These are phyloP conservation scores for Lobophora halterata DNA, from an alignment of 2,888 invertebrate species.

Conservation along the genomic window DNA sequence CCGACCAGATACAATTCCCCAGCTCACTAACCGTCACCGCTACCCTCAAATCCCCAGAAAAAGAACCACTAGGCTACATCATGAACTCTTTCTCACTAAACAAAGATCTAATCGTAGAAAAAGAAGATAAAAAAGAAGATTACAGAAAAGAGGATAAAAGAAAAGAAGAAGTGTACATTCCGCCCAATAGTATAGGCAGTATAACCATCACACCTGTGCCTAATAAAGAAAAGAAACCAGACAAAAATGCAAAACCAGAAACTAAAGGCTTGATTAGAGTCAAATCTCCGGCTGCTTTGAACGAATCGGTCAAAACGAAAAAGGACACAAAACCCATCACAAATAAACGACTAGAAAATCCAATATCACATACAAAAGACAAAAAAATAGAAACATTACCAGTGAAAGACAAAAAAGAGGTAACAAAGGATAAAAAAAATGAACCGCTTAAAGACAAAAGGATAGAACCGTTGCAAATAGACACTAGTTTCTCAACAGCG, in stretches of 20 bases:
- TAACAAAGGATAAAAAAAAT: background rate
- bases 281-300: slow-evolving; percentile 69
- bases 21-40: slow-evolving; percentile 72
- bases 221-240: slow-evolving; percentile 51
- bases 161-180: slow-evolving; percentile 63
- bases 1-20: slow-evolving; percentile 67
- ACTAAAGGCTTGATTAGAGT: slow-evolving; percentile 53
- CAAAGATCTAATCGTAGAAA: slow-evolving; percentile 34
- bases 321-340: slow-evolving; percentile 30
- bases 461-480: slow-evolving; percentile 57
- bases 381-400: no score
- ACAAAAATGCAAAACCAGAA: slow-evolving; percentile 4
- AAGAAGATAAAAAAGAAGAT: slow-evolving; percentile 44
- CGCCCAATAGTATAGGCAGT: slow-evolving; percentile 67
- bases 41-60: slow-evolving; percentile 41
- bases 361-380: no score
- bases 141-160: slow-evolving; percentile 31
- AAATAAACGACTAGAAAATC: no score
- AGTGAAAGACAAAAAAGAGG: no score
- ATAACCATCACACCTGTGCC: slow-evolving; percentile 72
- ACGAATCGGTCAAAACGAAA: slow-evolving; percentile 64
- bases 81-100: slow-evolving; percentile 43
- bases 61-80: slow-evolving; percentile 31
- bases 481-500: slow-evolving; percentile 53
- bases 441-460: slow-evolving; percentile 43